Conservation (phyloP, 1,140 invertebrate species). For the Magallana ariakensis region DNA sequence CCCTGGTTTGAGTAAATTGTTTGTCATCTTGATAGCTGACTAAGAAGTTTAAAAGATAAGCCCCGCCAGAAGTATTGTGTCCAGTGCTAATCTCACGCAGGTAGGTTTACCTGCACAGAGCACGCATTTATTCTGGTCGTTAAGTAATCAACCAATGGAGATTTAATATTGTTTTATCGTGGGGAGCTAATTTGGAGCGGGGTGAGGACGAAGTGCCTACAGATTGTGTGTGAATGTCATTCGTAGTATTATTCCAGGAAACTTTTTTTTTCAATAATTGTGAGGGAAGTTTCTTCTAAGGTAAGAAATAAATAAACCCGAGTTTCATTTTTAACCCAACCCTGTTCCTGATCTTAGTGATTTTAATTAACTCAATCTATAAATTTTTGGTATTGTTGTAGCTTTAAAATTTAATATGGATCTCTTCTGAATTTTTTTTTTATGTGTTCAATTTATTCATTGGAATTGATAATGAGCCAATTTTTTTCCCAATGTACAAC, state of each 20-base stretch:
- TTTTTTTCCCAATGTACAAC: neutral
- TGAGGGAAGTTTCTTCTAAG: neutral
- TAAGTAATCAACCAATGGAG: constrained; percentile 31
- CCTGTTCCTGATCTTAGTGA: too few relatives aligned
- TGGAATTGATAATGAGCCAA: constrained; percentile 6
- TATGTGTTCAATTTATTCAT: neutral
- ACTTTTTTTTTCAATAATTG: neutral
- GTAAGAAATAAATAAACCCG: neutral
- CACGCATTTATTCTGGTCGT: constrained; percentile 6
- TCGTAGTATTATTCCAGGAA: neutral
- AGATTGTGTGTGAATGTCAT: neutral
- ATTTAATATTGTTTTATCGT: constrained; percentile 36
- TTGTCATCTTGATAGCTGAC: neutral
- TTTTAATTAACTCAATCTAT: neutral
- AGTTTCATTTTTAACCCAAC: too few relatives aligned
- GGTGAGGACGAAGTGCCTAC: neutral
- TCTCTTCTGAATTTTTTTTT: neutral
- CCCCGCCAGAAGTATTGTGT: constrained; percentile 21
- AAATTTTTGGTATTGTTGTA: neutral
- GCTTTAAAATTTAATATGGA: neutral
- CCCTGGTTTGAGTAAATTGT: neutral
- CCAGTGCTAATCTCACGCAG: constrained; percentile 31
- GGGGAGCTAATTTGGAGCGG: constrained; percentile 4
- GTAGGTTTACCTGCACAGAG: constrained; percentile 29
- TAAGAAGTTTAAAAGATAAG: constrained; percentile 37